Percentiles rank a stretch among this genome's conserved stretches.
Evolutionary conservation across 2,888 invertebrate species (phyloP).

Genomic region (Leptinotarsa peninsularis): DNA sequence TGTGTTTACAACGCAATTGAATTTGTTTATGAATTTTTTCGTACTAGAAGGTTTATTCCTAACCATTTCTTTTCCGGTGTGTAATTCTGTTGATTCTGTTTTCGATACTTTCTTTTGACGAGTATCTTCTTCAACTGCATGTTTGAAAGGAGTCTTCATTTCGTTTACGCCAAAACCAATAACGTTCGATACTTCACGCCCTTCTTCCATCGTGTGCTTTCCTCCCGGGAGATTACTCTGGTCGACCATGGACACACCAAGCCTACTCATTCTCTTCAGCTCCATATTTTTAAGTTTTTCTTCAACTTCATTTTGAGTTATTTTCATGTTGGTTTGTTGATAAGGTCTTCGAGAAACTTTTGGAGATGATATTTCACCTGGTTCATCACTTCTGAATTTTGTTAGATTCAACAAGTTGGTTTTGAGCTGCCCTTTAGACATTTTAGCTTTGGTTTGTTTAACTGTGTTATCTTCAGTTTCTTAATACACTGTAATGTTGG

Average conservation of each 20-base stretch:
- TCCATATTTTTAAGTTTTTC: constrained; percentile 47
- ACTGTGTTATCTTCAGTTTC: background rate
- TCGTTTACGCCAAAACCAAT: constrained; percentile 2
- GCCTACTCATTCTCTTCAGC: constrained; percentile 44
- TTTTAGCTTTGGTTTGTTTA: background rate
- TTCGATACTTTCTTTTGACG: background rate
- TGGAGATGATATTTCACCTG: background rate
- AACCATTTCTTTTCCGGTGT: background rate
- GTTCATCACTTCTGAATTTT: constrained; percentile 5
- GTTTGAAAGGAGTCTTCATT: constrained; percentile 15
- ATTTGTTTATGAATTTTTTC: constrained; percentile 34
- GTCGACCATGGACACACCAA: constrained; percentile 41
- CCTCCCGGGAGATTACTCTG: constrained; percentile 19
- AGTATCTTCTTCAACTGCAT: background rate
- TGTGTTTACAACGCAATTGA: constrained; percentile 23
- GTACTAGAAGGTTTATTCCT: constrained; percentile 20
- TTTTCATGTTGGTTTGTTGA: constrained; percentile 7
- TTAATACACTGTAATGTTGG: background rate
- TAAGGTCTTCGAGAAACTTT: constrained; percentile 3
- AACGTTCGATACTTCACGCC: constrained; percentile 20
- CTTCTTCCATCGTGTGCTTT: constrained; percentile 34
- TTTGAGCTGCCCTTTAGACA: background rate
- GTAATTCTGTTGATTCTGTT: background rate
- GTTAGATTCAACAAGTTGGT: background rate
- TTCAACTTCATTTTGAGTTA: constrained; percentile 46